phyloP scores from a whole-genome alignment of 2,113 vertebrate genomes.

The Lepisosteus osseus region DNA sequence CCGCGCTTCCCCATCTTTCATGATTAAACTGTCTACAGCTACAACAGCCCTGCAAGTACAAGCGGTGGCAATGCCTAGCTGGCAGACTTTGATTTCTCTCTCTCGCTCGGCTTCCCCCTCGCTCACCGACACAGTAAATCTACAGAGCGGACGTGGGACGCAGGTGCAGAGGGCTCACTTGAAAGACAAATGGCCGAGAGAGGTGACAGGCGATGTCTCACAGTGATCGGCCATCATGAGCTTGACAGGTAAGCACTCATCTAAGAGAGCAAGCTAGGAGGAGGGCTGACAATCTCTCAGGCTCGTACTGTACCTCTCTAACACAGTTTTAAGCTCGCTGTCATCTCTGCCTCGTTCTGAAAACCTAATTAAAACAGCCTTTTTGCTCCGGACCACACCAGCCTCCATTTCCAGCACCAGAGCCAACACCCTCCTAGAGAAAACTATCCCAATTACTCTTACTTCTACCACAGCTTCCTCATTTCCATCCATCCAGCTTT shows the following conservation, averaged over 20 bases:
- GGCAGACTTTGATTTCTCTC: neutral
- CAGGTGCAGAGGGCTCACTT: constrained; percentile 43
- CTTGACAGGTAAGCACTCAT: constrained; percentile 20
- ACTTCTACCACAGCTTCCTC: too few relatives aligned
- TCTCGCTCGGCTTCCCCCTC: neutral
- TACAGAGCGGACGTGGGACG: constrained; percentile 11
- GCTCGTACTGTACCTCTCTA: too few relatives aligned
- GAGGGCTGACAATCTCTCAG: neutral
- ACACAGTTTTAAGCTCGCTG: too few relatives aligned
- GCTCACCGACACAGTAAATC: constrained; percentile 16
- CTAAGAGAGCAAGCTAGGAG: constrained; percentile 1
- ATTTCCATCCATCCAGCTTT: too few relatives aligned
- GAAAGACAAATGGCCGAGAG: constrained; percentile 41
- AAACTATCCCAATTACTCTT: too few relatives aligned
- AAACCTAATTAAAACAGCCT: too few relatives aligned
- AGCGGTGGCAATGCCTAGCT: constrained; percentile 1
- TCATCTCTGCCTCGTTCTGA: too few relatives aligned
- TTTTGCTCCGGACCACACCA: too few relatives aligned
- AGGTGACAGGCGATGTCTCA: constrained; percentile 35
- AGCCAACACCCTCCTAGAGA: too few relatives aligned
- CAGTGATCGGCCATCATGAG: constrained; percentile 35
- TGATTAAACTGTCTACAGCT: neutral
- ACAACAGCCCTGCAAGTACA: constrained; percentile 9
- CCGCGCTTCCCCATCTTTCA: neutral
- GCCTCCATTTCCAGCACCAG: too few relatives aligned